These are phyloP conservation scores for Echiichthys vipera DNA, from an alignment of 2,797 vertebrate genomes.

Conservation along the genomic window DNA sequence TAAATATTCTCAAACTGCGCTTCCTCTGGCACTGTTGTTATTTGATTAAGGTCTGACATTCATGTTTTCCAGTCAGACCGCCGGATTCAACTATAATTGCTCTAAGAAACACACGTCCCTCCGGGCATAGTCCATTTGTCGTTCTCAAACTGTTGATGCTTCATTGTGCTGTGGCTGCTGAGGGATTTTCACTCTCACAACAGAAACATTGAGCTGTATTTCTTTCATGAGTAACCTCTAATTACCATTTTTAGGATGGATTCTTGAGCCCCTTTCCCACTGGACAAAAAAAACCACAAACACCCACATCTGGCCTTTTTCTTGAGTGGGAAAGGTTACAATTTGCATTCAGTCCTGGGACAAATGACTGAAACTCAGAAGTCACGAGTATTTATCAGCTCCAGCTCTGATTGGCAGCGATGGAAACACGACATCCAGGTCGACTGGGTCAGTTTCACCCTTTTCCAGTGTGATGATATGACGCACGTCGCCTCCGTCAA, in stretches of 20 bases:
- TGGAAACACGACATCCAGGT: too few species aligned
- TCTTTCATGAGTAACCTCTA: slow-evolving; percentile 27
- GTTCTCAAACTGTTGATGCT: slow-evolving; percentile 41
- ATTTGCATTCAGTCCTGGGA: too few species aligned
- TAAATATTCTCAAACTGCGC: slow-evolving; percentile 42
- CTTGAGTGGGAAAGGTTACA: too few species aligned
- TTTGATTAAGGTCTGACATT: slow-evolving; percentile 54
- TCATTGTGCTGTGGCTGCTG: slow-evolving; percentile 26
- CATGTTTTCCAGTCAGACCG: slow-evolving; percentile 44
- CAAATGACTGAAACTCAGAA: too few species aligned
- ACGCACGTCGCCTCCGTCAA: too few species aligned
- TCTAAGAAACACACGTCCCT: slow-evolving; percentile 38
- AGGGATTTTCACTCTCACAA: slow-evolving; percentile 21
- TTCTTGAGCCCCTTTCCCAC: too few species aligned
- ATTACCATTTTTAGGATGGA: slow-evolving; percentile 29
- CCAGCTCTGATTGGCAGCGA: too few species aligned
- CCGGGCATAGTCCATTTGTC: slow-evolving; percentile 39
- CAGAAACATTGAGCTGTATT: slow-evolving; percentile 26
- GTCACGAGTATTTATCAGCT: too few species aligned
- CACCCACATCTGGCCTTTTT: too few species aligned
- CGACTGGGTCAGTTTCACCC: too few species aligned
- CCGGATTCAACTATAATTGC: slow-evolving; percentile 50
- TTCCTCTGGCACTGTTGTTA: slow-evolving; percentile 25
- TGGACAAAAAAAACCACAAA: too few species aligned
- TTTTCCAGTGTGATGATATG: too few species aligned